phyloP scores from a whole-genome alignment of 2,113 vertebrate genomes.

The Corvus moneduloides region DNA sequence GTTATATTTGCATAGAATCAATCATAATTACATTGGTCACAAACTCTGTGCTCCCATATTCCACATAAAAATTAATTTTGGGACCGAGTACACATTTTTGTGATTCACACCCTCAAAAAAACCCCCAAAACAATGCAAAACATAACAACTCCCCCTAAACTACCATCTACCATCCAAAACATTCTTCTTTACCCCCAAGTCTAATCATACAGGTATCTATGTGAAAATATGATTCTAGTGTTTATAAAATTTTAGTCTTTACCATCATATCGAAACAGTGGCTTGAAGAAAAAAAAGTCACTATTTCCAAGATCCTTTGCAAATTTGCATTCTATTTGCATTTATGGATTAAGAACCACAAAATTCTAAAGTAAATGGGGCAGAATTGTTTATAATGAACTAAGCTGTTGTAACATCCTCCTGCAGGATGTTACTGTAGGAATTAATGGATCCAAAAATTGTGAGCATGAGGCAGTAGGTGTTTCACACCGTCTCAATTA shows the following conservation, averaged over 20 bases:
- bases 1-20: background rate
- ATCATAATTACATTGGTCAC: background rate
- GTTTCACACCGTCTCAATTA: constrained; percentile 61
- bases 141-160: background rate
- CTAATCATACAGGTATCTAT: background rate
- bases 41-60: background rate
- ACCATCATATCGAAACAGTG: background rate
- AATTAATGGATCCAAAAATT: constrained; percentile 66
- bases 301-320: background rate
- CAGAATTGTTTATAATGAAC: constrained; percentile 64
- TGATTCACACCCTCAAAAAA: background rate
- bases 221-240: background rate
- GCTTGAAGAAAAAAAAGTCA: background rate
- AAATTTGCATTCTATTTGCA: background rate
- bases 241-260: background rate
- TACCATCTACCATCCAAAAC: background rate
- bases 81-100: background rate
- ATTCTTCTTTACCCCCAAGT: background rate
- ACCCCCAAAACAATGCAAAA: background rate
- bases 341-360: constrained; percentile 39
- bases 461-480: constrained; percentile 30
- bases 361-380: constrained; percentile 59
- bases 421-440: constrained; percentile 21
- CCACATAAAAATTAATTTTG: background rate
- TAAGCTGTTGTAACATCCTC: constrained; percentile 33